A percentile compares a stretch with the other conserved stretches of the same genome.
Evolutionary conservation across 2,113 vertebrate species (phyloP).

Genomic region (Psilopsiagon aurifrons): DNA sequence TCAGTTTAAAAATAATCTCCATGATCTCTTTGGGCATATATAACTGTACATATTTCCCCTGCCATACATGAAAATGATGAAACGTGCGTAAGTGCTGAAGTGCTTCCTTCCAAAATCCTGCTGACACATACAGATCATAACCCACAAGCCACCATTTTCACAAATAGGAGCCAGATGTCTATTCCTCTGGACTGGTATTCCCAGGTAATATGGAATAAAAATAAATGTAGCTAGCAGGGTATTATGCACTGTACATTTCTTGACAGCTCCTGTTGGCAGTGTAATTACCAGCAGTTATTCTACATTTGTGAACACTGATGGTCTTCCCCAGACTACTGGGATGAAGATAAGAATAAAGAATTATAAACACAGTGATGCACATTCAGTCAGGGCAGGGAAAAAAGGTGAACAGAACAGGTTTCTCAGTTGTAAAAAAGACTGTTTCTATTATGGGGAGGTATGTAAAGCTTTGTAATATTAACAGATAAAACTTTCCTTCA

Average conservation of each 20-base stretch:
- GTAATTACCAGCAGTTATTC: neutral
- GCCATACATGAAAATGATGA: neutral
- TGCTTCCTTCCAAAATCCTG: slow-evolving; percentile 2
- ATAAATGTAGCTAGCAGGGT: neutral
- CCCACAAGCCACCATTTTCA: neutral
- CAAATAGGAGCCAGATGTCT: neutral
- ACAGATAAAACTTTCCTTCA: neutral
- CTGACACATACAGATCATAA: neutral
- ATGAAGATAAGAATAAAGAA: neutral
- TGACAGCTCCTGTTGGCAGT: neutral
- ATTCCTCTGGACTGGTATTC: neutral
- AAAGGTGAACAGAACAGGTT: neutral
- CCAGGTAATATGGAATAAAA: neutral
- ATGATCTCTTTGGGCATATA: neutral
- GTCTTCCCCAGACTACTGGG: neutral
- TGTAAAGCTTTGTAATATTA: neutral
- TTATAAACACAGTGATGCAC: neutral
- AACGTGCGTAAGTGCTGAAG: neutral
- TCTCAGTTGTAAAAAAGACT: neutral
- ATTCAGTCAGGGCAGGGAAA: neutral
- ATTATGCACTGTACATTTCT: neutral
- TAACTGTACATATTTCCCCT: neutral
- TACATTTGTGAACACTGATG: neutral
- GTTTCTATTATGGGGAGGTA: neutral
- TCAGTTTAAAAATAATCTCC: neutral